Percentiles rank a stretch among this genome's conserved stretches.
Evolutionary conservation across 2,113 vertebrate species (phyloP).

Genomic region (Phalacrocorax carbo): DNA sequence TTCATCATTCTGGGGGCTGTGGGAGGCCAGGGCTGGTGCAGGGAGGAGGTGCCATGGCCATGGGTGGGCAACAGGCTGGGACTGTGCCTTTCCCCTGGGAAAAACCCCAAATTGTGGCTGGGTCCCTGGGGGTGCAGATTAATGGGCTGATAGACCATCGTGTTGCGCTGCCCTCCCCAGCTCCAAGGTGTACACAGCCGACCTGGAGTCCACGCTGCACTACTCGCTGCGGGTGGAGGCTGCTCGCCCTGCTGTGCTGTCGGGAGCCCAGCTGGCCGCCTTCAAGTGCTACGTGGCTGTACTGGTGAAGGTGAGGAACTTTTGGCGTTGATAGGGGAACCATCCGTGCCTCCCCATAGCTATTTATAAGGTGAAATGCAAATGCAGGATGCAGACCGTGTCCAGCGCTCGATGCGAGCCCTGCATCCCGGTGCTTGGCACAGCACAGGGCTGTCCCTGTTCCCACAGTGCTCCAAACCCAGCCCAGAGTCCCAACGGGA

Average conservation of each 20-base stretch:
- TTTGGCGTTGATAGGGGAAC: rapidly evolving
- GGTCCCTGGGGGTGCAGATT: rapidly evolving
- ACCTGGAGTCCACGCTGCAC: constrained; percentile 88
- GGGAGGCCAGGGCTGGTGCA: background rate
- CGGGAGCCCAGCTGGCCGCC: constrained; percentile 71
- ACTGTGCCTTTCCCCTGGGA: background rate
- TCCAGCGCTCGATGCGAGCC: rapidly evolving
- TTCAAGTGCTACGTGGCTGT: constrained; percentile 80
- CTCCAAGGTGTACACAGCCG: constrained; percentile 87
- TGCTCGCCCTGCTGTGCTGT: constrained; percentile 68
- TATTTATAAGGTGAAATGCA: background rate
- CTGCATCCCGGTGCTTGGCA: rapidly evolving
- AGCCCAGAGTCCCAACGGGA: background rate
- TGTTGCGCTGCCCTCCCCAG: background rate
- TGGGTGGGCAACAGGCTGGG: background rate
- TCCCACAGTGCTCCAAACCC: background rate
- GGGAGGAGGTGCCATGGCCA: background rate
- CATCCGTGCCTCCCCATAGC: rapidly evolving
- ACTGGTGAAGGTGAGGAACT: constrained; percentile 83
- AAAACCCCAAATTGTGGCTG: rapidly evolving
- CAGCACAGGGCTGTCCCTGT: background rate
- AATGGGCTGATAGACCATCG: rapidly evolving
- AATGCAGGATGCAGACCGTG: rapidly evolving
- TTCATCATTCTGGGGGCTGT: rapidly evolving
- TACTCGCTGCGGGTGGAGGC: constrained; percentile 88